Evolutionary conservation across 2,888 invertebrate genomes (phyloP).

Genomic region (Volucella inanis): DNA sequence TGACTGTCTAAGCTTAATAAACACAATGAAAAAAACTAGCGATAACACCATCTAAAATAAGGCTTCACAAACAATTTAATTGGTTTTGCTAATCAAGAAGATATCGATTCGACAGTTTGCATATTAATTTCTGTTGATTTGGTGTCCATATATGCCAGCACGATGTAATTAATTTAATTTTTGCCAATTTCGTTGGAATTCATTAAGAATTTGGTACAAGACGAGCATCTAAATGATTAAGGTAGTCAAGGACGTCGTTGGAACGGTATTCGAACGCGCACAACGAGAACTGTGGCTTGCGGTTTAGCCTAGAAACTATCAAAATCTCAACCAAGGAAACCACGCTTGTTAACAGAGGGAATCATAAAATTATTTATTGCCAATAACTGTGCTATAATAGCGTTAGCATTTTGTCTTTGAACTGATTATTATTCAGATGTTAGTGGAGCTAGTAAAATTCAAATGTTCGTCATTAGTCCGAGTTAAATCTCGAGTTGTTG

Average conservation of each 20-base stretch:
- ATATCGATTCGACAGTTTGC: constrained; percentile 23
- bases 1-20: too few relatives aligned
- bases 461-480: too few relatives aligned
- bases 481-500: too few relatives aligned
- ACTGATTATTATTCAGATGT: too few relatives aligned
- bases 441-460: too few relatives aligned
- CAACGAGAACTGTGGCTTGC: too few relatives aligned
- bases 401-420: too few relatives aligned
- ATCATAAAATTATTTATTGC: background rate
- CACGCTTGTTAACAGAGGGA: background rate
- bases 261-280: too few relatives aligned
- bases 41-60: too few relatives aligned
- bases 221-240: background rate
- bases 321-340: background rate
- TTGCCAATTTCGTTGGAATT: constrained; percentile 35
- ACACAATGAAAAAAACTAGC: too few relatives aligned
- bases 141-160: constrained; percentile 40
- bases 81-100: constrained; percentile 5
- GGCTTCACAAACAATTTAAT: background rate
- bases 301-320: background rate
- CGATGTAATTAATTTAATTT: constrained; percentile 34
- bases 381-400: too few relatives aligned
- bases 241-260: too few relatives aligned
- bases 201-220: constrained; percentile 11
- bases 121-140: constrained; percentile 38